phyloP scores from a whole-genome alignment of 2,113 vertebrate species.

The Planiliza haematocheilus region DNA sequence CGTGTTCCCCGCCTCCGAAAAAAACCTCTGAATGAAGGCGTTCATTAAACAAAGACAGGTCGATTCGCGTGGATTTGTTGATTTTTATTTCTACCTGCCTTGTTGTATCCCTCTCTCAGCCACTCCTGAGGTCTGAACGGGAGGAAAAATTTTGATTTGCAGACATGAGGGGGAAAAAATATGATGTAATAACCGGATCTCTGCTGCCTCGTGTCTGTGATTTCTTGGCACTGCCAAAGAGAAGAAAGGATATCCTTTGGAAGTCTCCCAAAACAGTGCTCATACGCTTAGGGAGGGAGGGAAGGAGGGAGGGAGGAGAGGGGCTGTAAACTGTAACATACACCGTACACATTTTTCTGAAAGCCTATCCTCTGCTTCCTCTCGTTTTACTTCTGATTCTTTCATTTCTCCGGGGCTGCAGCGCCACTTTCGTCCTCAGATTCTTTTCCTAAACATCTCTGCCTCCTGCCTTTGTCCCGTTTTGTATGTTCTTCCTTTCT shows the following conservation, averaged over 20 bases:
- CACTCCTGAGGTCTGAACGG: slow-evolving; percentile 7
- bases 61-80: neutral
- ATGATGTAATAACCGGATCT: slow-evolving; percentile 71
- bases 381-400: slow-evolving; percentile 22
- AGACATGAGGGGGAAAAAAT: slow-evolving; percentile 44
- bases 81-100: slow-evolving; percentile 20
- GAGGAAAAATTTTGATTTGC: slow-evolving; percentile 61
- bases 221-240: slow-evolving; percentile 65
- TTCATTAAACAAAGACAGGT: slow-evolving; percentile 37
- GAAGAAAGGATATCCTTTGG: slow-evolving; percentile 69
- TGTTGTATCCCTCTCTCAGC: neutral
- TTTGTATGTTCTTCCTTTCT: slow-evolving; percentile 5
- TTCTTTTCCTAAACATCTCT: slow-evolving; percentile 1
- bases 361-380: slow-evolving; percentile 46
- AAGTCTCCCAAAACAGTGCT: slow-evolving; percentile 65
- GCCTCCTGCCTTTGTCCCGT: neutral
- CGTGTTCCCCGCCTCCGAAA: too few species aligned
- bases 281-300: slow-evolving; percentile 27
- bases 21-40: slow-evolving; percentile 8
- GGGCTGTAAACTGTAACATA: slow-evolving; percentile 52
- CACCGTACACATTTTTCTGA: slow-evolving; percentile 59
- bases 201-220: slow-evolving; percentile 63
- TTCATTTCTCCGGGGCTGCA: slow-evolving; percentile 15
- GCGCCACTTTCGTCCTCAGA: neutral
- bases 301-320: neutral